Conservation (phyloP, 2,113 vertebrate species). For the Mustela lutreola region DNA sequence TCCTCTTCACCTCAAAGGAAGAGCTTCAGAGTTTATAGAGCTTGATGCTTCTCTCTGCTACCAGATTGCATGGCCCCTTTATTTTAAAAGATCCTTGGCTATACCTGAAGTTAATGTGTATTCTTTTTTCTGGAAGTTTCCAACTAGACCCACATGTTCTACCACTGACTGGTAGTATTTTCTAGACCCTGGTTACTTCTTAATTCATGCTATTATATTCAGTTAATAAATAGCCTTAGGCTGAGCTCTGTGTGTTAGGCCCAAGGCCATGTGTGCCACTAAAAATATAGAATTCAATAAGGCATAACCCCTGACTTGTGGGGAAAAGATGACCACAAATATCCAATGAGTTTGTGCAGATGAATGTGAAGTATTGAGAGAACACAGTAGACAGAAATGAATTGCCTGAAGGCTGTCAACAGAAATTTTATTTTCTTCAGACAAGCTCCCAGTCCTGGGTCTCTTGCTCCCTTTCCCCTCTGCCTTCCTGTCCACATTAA, state of each 20-base stretch:
- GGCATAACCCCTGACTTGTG: neutral
- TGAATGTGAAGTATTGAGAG: neutral
- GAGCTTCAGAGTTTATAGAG: conserved; percentile 42
- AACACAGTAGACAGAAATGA: neutral
- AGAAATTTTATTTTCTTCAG: neutral
- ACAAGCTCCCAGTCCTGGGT: neutral
- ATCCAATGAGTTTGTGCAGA: neutral
- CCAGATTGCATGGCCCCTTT: neutral
- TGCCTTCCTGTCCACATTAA: neutral
- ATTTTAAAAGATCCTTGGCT: neutral
- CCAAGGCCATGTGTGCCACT: neutral
- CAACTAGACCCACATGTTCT: neutral
- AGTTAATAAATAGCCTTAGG: neutral
- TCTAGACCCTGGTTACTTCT: neutral
- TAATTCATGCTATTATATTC: neutral
- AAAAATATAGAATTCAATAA: neutral
- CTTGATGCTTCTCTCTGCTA: neutral
- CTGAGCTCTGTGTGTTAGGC: neutral
- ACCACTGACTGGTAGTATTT: neutral
- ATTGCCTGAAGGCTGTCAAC: neutral
- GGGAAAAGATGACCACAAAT: neutral
- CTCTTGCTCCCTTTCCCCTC: neutral
- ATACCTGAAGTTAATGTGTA: neutral
- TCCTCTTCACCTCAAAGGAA: neutral
- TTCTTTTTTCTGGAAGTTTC: neutral